These are phyloP conservation scores for Trilocha varians DNA, from an alignment of 2,888 invertebrate genomes.

Conservation along the genomic window DNA sequence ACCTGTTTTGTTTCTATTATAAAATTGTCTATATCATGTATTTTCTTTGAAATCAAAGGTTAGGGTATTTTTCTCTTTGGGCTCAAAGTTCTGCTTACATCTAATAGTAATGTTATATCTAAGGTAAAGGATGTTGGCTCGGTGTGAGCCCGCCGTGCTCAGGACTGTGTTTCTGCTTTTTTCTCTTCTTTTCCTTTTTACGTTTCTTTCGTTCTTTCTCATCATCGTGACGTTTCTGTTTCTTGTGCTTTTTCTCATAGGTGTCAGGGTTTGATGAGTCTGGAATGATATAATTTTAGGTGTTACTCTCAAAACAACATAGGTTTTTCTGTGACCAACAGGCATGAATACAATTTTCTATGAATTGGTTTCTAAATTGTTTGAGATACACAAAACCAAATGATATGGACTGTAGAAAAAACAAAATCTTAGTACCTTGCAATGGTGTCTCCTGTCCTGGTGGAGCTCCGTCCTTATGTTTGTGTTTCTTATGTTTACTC, in stretches of 20 bases:
- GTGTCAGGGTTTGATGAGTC: constrained; percentile 82
- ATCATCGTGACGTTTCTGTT: constrained; percentile 93
- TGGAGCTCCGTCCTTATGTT: constrained; percentile 89
- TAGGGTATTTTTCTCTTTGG: constrained; percentile 34
- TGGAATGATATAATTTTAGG: constrained; percentile 23
- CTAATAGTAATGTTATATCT: constrained; percentile 13
- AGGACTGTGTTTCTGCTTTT: constrained; percentile 94
- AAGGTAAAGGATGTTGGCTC: constrained; percentile 57
- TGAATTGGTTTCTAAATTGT: too few species aligned
- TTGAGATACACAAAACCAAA: too few species aligned
- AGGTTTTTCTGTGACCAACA: too few species aligned
- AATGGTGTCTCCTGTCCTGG: constrained; percentile 83
- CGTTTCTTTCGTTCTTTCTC: constrained; percentile 94
- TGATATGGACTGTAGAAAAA: constrained; percentile 6
- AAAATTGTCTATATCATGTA: too few species aligned
- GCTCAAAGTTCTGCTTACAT: constrained; percentile 27
- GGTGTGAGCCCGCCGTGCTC: constrained; percentile 82
- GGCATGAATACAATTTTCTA: too few species aligned
- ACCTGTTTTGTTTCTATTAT: too few species aligned
- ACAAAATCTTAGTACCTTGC: constrained; percentile 71
- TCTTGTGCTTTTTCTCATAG: constrained; percentile 96
- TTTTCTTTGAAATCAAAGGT: background rate
- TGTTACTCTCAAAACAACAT: background rate
- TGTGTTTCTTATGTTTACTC: constrained; percentile 96
- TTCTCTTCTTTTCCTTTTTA: constrained; percentile 96